phyloP scores from a whole-genome alignment of 92 coral and sea anemone genomes.

The Micromussa lordhowensis region DNA sequence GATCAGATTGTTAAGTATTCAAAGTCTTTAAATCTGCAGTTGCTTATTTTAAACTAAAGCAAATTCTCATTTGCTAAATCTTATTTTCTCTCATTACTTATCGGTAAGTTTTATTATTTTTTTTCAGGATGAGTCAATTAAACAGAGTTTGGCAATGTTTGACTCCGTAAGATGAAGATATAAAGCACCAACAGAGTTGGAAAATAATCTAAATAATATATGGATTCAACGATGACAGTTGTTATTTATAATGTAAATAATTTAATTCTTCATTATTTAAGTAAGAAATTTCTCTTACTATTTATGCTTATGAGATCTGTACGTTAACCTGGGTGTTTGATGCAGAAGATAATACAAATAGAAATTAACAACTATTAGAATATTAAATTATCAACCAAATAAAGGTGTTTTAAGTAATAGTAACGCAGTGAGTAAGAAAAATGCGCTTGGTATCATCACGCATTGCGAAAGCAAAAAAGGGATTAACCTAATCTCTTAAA shows the following conservation, averaged over 20 bases:
- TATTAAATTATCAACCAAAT: background rate
- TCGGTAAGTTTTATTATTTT: background rate
- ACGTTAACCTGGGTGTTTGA: background rate
- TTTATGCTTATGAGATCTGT: background rate
- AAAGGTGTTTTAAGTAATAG: background rate
- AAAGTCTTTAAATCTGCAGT: too few species aligned
- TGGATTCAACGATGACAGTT: background rate
- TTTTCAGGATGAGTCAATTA: constrained; percentile 86
- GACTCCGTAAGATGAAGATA: constrained; percentile 73
- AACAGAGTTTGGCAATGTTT: constrained; percentile 87
- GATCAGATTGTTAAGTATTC: too few species aligned
- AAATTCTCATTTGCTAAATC: background rate
- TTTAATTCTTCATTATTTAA: background rate
- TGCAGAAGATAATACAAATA: background rate
- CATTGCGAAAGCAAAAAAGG: background rate
- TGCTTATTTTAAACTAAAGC: too few species aligned
- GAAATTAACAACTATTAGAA: background rate
- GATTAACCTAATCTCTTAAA: background rate
- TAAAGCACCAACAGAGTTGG: constrained; percentile 5
- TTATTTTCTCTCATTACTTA: background rate
- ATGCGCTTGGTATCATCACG: background rate
- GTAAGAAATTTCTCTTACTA: background rate
- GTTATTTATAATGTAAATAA: background rate
- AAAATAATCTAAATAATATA: constrained; percentile 4
- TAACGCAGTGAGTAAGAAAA: background rate